Evolutionary conservation across 2,888 invertebrate genomes (phyloP), one percentile per base, ranked within the genome.

Genomic region (Platycheirus rosarum): DNA sequence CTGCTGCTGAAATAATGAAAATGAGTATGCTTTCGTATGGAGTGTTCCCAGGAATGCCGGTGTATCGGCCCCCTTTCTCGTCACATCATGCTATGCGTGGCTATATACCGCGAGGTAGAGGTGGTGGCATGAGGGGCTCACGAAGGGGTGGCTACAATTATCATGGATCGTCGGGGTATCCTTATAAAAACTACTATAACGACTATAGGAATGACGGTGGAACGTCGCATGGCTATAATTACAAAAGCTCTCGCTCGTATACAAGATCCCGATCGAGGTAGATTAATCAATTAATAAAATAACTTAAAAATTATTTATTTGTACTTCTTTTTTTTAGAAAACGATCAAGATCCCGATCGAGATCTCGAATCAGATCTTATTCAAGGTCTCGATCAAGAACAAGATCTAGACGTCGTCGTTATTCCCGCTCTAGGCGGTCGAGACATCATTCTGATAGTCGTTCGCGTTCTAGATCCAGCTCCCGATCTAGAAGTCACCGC

Each of bases 211-310:
- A 78, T 40, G 85, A 85, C n/a, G 73, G 79, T 49, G 87, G 87
- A 80, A 86, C 87, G 84, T 93, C 93, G 85, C 93, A 94, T 78
- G 93, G 93, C 84, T 92, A 93, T 57, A 91, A 91, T 84, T 91
- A 92, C 85, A 92, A 92, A 65, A 85, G 86, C 14, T 85, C 87
- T 6, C 57, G 90, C 84, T 85, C 90, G 87, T 87, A 87, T 37
- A 71, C 84, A 11, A 75, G 84, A 14, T 87, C 89, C 6, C 84
- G 87, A 53, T 86, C 86, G 63, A 86, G 86, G 86, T 87, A 79
- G 9, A 82, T 62, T 46, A 46, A 6, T 13, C 18, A 35, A 13
- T 29, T 4, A 62, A 3, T 16, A 63, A 35, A 0, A 20, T 18
- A 53, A 2, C 13, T 23, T 23, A 23, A 23, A 23, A 23, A 2